Evolutionary conservation across 2,888 invertebrate species (phyloP), one percentile per base, ranked within the genome.

Genomic region (Xanthorhoe designata): DNA sequence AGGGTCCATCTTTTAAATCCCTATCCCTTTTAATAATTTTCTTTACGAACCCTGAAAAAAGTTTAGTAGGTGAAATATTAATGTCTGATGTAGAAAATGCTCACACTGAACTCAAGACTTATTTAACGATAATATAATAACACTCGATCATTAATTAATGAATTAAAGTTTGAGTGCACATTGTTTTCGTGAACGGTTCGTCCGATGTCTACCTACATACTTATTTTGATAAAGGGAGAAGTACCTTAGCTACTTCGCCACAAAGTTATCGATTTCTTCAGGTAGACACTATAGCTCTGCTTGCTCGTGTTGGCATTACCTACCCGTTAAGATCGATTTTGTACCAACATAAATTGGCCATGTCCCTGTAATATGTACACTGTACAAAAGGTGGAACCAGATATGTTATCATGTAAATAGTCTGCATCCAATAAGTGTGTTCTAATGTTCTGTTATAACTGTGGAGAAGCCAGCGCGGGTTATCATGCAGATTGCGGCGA

Each of bases 401-500:
- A 77, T 78, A 76, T 76, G 77, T 70, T 81, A 80, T 81, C 77
- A 78, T 60, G 71, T 68, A 69, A 76, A 75, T 70, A 75, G 56
- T 65, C 72, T 74, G 70, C 74, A 76, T 76, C 78, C 78, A 73
- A 68, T 81, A 80, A 83, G 79, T 82, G 81, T 81, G 80, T 81
- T 84, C 78, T 85, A 85, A 87, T 86, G 82, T 85, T 79, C 75
- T 76, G 76, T 80, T 81, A 84, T 75, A 64, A 53, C 47, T 54
- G 47, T 83, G 83, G 85, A 88, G 90, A 90, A 89, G 89, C 87
- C 89, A 85, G 85, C 88, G 86, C 89, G 88, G 87, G 91, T 88
- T 91, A 91, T 92, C 92, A 92, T 91, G 92, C 91, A 93, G 92
- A 92, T 93, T 93, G 92, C 91, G 91, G 91, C 89, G 90, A 93